Conservation (phyloP, 1,140 invertebrate genomes). For the Anadara kagoshimensis region DNA sequence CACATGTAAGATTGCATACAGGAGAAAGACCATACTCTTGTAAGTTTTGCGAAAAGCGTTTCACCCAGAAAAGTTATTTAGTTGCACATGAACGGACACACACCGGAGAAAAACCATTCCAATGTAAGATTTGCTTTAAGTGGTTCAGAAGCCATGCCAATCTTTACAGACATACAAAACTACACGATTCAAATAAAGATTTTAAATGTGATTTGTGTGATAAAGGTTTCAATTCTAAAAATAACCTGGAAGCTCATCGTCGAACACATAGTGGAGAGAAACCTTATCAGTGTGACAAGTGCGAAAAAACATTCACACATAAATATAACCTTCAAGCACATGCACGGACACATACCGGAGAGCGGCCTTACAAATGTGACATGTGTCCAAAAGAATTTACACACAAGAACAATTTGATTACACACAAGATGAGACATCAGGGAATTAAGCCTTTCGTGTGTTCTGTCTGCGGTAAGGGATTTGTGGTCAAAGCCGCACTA, state of each 20-base stretch:
- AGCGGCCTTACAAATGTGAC: conserved; percentile 20
- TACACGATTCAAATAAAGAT: not conserved
- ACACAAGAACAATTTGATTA: not conserved
- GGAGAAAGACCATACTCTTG: conserved; percentile 18
- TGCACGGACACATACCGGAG: conserved; percentile 18
- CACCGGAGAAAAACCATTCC: conserved; percentile 18
- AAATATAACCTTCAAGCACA: conserved; percentile 82
- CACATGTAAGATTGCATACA: conserved; percentile 16
- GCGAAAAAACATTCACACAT: conserved; percentile 95
- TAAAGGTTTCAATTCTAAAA: not conserved
- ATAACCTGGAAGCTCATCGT: conserved; percentile 19
- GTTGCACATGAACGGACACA: conserved; percentile 16
- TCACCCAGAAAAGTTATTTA: conserved; percentile 4
- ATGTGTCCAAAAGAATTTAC: not conserved
- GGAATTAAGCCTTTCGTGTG: conserved; percentile 29
- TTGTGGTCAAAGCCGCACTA: conserved; percentile 12
- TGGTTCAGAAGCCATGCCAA: conserved; percentile 2
- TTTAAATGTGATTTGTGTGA: not conserved
- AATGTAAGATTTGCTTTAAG: conserved; percentile 12
- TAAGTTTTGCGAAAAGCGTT: conserved; percentile 14
- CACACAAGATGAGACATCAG: conserved; percentile 5
- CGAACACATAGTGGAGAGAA: conserved; percentile 34
- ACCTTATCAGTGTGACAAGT: conserved; percentile 84
- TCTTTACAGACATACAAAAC: too few relatives aligned
- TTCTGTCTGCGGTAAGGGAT: conserved; percentile 39